Base-by-base conservation (phyloP, 2,113 vertebrate species). In the Phrynosoma blainvillii region DNA sequence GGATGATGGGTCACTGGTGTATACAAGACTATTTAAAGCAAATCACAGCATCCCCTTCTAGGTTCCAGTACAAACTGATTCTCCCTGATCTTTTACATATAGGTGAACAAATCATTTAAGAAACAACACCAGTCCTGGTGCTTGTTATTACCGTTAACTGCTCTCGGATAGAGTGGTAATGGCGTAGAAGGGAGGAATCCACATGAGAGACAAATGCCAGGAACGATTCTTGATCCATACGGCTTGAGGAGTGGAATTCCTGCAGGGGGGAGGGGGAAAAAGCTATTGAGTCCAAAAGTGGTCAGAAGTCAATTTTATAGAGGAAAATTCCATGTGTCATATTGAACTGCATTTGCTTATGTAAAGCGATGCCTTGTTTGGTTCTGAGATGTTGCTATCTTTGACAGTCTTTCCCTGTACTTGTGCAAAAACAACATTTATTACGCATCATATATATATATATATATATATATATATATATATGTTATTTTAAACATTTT, bases 211-310 rank as follows among this genome's bases (percentile, higher is more conserved):
- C 93, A 81, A 96, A 96, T 0, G 91, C 90, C 78, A 94, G 87
- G 80, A 96, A 84, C 25, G 91, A 89, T 0, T 36, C 65, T 27
- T 87, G 93, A 65, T 96, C 93, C 0, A 23, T 13, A 0, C 88
- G 90, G n/a, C 85, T 93, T 23, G 93, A 93, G 20, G 90, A 90
- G 87, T 96, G 94, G 81, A 96, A 96, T 36, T 96, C 96, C 96
- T 96, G 84, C 3, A 3, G 18, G 1, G 32, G n/a, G 81, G 36
- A 59, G 80, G 23, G 0, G 30, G 1, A 14, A 36, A 25, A 42
- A 13, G 13, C 18, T 2, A 13, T 36, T 73, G 16, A 40, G 11
- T 1, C 40, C 30, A 47, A 42, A 62, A n/a, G 30, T 1, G 32
- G 56, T 54, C n/a, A 56, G n/a, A 14, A 52, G 59, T 25, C 25